Evolutionary conservation across 2,797 vertebrate genomes (phyloP).

Genomic region (Macropodus opercularis): DNA sequence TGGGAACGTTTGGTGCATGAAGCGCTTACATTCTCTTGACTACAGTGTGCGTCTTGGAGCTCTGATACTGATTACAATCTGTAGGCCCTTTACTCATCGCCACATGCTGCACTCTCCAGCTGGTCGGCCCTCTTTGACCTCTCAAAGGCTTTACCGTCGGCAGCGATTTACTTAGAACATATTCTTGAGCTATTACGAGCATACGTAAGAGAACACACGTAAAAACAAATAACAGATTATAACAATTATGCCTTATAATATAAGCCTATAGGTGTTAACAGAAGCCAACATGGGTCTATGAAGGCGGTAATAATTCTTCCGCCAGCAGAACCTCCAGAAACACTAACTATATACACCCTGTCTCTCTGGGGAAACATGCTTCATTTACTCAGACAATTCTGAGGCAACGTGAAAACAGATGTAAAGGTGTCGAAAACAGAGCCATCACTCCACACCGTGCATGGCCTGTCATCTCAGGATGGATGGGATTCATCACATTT

Average conservation of each 20-base stretch:
- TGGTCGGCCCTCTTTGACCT: too few species aligned
- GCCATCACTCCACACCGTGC: constrained; percentile 19
- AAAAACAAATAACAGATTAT: too few species aligned
- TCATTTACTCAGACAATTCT: constrained; percentile 52
- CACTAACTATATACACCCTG: constrained; percentile 40
- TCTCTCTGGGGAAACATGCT: constrained; percentile 52
- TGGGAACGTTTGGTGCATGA: not conserved
- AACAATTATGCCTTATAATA: too few species aligned
- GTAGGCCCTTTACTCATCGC: not conserved
- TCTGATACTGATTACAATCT: not conserved
- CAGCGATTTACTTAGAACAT: not conserved
- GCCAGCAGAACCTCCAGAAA: constrained; percentile 46
- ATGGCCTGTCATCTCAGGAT: constrained; percentile 45
- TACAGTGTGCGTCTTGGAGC: not conserved
- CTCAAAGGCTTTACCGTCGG: not conserved
- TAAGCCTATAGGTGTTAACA: constrained; percentile 40
- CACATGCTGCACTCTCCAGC: too few species aligned
- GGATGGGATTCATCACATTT: constrained; percentile 45
- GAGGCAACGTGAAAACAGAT: constrained; percentile 45
- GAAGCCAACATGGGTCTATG: constrained; percentile 8
- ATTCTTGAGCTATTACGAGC: not conserved
- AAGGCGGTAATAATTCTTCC: constrained; percentile 42
- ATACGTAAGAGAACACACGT: not conserved
- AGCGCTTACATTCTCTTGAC: not conserved
- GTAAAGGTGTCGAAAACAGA: constrained; percentile 44